Conservation (phyloP, 2,113 vertebrate species). For the Anser brachyrhynchus region DNA sequence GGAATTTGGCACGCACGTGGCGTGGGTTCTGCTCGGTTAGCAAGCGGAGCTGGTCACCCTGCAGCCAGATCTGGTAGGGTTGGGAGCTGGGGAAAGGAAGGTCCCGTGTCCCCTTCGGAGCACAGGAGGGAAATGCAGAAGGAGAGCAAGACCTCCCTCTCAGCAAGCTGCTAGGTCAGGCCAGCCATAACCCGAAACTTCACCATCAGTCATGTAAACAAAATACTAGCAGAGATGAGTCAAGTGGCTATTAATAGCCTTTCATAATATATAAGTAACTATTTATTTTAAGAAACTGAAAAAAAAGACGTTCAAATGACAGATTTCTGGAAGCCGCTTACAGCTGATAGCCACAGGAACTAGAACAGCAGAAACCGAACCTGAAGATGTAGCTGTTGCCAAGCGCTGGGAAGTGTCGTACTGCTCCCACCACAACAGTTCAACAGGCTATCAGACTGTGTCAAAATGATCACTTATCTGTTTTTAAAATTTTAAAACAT, state of each 20-base stretch:
- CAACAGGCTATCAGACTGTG: neutral
- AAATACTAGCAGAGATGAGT: neutral
- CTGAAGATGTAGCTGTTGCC: neutral
- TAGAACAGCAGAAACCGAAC: neutral
- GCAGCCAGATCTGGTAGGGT: neutral
- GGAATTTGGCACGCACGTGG: neutral
- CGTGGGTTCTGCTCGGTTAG: neutral
- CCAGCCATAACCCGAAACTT: neutral
- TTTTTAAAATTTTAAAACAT: neutral
- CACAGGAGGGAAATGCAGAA: neutral
- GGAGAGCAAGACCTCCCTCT: neutral
- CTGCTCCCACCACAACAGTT: neutral
- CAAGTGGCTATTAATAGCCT: neutral
- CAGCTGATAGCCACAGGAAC: neutral
- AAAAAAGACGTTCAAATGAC: neutral
- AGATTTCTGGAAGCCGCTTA: neutral
- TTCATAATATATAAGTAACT: neutral
- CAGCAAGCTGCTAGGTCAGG: neutral
- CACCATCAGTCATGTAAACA: neutral
- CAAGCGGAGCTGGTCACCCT: neutral
- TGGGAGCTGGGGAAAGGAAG: neutral
- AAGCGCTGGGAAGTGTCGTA: neutral
- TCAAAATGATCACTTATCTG: neutral
- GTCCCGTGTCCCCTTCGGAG: neutral
- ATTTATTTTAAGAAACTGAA: slow-evolving; percentile 5